Percentiles rank a stretch among this genome's conserved stretches.
Conservation (phyloP, 2,113 vertebrate genomes). For the Pollimyrus isidori region DNA sequence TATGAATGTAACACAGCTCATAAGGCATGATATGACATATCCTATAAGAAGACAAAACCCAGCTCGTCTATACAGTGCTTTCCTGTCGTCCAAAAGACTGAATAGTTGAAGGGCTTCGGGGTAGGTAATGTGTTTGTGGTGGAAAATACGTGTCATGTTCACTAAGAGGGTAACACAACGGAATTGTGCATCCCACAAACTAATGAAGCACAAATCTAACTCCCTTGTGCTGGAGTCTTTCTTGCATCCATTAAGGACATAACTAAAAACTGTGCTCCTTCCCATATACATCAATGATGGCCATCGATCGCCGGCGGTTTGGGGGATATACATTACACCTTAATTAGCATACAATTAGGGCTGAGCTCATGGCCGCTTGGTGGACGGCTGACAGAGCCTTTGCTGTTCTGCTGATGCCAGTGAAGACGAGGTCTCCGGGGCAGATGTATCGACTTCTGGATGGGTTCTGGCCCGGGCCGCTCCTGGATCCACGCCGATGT, state of each 20-base stretch:
- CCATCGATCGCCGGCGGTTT: conserved; percentile 47
- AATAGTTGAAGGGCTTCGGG: neutral
- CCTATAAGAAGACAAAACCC: conserved; percentile 20
- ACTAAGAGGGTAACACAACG: neutral
- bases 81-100: conserved; percentile 17
- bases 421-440: conserved; percentile 46
- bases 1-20: neutral
- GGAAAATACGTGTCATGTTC: neutral
- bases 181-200: neutral
- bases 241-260: neutral
- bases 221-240: neutral
- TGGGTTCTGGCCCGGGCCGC: conserved; percentile 30
- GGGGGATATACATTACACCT: conserved; percentile 37
- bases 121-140: neutral
- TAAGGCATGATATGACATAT: conserved; percentile 2
- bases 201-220: neutral
- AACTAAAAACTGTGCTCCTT: neutral
- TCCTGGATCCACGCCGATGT: neutral
- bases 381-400: conserved; percentile 40
- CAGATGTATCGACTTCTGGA: conserved; percentile 57
- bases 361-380: conserved; percentile 47
- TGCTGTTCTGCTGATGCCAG: conserved; percentile 58
- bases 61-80: conserved; percentile 26
- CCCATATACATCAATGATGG: conserved; percentile 44
- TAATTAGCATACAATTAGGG: conserved; percentile 61